These are phyloP conservation scores for Cryptocephalus primarius DNA, from an alignment of 2,888 invertebrate genomes.

Conservation along the genomic window DNA sequence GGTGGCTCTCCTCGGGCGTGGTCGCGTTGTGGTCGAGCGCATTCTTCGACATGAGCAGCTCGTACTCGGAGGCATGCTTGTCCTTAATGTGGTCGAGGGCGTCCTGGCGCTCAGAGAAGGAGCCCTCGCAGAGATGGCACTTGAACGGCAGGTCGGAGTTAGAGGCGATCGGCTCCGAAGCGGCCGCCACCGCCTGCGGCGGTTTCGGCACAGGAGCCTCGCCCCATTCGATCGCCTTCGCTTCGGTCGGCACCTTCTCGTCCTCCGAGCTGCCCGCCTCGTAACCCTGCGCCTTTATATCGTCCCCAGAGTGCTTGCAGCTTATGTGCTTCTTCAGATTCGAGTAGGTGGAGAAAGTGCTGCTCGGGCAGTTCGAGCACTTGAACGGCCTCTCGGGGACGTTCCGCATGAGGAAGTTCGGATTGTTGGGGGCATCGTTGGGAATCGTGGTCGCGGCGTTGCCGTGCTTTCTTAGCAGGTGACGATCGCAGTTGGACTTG, in stretches of 20 bases:
- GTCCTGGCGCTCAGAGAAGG: slow-evolving; percentile 67
- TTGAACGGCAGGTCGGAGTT: slow-evolving; percentile 71
- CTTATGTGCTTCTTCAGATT: slow-evolving; percentile 70
- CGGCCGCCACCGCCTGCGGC: not conserved
- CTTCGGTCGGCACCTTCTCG: slow-evolving; percentile 32
- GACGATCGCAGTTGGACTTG: slow-evolving; percentile 94
- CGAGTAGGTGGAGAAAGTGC: slow-evolving; percentile 69
- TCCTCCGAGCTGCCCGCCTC: slow-evolving; percentile 37
- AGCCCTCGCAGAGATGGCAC: slow-evolving; percentile 86
- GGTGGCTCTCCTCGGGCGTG: slow-evolving; percentile 37
- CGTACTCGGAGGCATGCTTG: slow-evolving; percentile 67
- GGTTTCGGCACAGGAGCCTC: too few species aligned
- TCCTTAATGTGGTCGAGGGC: slow-evolving; percentile 68
- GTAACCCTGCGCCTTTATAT: slow-evolving; percentile 35
- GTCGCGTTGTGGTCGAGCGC: slow-evolving; percentile 55
- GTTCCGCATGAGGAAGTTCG: slow-evolving; percentile 46
- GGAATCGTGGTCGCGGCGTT: slow-evolving; percentile 37
- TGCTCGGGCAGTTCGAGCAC: slow-evolving; percentile 70
- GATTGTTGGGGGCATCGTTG: slow-evolving; percentile 23
- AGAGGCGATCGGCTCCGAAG: slow-evolving; percentile 15
- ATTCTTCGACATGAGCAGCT: slow-evolving; percentile 71
- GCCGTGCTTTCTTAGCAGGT: slow-evolving; percentile 79
- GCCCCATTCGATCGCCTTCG: slow-evolving; percentile 19
- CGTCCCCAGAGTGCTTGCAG: slow-evolving; percentile 53
- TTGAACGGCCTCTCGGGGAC: slow-evolving; percentile 71